phyloP scores from a whole-genome alignment of 2,888 invertebrate genomes.

The Pseudolycoriella hygida region DNA sequence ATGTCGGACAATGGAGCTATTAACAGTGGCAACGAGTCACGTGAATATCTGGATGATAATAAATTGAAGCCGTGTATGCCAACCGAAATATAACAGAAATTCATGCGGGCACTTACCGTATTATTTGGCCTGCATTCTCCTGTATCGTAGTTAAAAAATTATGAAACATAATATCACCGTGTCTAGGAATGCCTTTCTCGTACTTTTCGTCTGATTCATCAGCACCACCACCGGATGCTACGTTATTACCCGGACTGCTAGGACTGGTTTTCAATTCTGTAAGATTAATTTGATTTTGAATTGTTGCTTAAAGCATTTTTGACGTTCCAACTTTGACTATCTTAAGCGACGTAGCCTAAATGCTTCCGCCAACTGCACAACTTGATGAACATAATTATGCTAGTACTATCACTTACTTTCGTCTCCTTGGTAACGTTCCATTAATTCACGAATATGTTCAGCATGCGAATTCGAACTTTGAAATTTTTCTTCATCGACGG shows the following conservation, averaged over 20 bases:
- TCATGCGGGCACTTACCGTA: constrained; percentile 45
- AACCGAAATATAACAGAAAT: too few species aligned
- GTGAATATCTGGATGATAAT: constrained; percentile 68
- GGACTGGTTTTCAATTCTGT: constrained; percentile 11
- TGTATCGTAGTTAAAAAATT: constrained; percentile 56
- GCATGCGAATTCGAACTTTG: constrained; percentile 22
- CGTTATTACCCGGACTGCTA: constrained; percentile 14
- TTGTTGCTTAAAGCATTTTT: too few species aligned
- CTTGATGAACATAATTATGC: not conserved
- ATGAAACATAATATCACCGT: constrained; percentile 71
- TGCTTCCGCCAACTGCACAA: too few species aligned
- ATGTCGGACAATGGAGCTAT: constrained; percentile 44
- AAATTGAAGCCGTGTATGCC: too few species aligned
- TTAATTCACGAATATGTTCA: constrained; percentile 41
- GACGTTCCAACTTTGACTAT: too few species aligned
- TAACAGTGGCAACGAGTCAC: constrained; percentile 48
- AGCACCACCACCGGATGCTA: constrained; percentile 10
- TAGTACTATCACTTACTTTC: constrained; percentile 15
- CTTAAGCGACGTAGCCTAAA: too few species aligned
- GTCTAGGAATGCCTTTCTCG: constrained; percentile 59
- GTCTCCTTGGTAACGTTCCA: constrained; percentile 41
- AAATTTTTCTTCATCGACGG: constrained; percentile 39
- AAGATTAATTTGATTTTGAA: not conserved
- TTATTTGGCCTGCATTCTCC: constrained; percentile 60
- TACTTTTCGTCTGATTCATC: constrained; percentile 42